Base-by-base conservation (phyloP, 2,888 invertebrate genomes). In the Drosophila affinis region DNA sequence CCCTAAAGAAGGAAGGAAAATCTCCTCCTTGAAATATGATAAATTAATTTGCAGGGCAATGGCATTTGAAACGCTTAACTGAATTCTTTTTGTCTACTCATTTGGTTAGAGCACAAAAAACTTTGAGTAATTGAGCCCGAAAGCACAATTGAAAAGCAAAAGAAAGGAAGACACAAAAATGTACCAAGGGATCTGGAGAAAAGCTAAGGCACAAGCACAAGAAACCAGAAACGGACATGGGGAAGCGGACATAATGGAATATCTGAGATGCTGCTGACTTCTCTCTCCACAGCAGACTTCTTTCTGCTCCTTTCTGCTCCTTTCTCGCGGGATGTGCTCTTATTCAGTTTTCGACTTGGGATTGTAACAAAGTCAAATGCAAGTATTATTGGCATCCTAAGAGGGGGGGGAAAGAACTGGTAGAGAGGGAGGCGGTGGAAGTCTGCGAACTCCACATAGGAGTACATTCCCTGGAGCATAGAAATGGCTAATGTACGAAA, bases 401-500 rank as follows among this genome's bases (percentile, higher is more conserved):
- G 53, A 17, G 24, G 47, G 49, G 49, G 49, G 47, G 32, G 6
- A n/a, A n/a, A 18, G 32, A 48, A 12, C 12, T 34, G 2, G 12
- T 12, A 34, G 12, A 12, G 12, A 12, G 34, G 12, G 34, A 34
- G 34, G 34, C 12, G 4, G 34, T 34, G 61, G 54, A 59, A 63
- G 65, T 52, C 57, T 62, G 51, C 58, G 47, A 63, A 48, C 72
- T 61, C 72, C 45, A 69, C 58, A 71, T 32, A 67, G 63, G 53
- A 47, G 49, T 18, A 17, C 46, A 34, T 10, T 63, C 65, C 53
- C 59, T 56, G 59, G 53, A 68, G 62, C 49, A 65, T 71, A 77
- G 79, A 83, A 80, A 88, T 86, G 83, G 84, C 68, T 86, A 86
- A 85, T 81, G 88, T 86, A 86, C 65, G 73, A 85, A 88, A 85